Base-by-base conservation (phyloP, 37 sponge, comb jelly and placozoan species). In the Geodia barretti region DNA sequence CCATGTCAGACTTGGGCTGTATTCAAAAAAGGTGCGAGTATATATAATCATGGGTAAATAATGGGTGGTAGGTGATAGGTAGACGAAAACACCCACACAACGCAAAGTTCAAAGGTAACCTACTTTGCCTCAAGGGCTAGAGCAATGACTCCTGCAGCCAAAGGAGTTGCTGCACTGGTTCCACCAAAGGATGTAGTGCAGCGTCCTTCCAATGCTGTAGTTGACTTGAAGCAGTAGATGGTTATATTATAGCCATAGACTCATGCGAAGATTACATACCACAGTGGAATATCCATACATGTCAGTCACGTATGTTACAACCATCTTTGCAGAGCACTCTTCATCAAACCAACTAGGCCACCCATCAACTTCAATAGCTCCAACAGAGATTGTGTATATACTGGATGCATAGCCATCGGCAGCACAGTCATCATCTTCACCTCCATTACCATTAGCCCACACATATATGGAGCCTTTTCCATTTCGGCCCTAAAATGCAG, bases 391-490 rank as follows among this genome's bases (percentile, higher is more conserved):
- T 19, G 98, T 95, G 80, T 91, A 92, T 36, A 95, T 90, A 28
- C 83, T 82, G 64, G 84, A 87, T n/a, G 86, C 91, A 62, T 97
- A 97, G 34, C 98, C 98, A 79, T 97, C 98, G 33, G 92, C 78
- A 58, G 85, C 90, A 68, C 98, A 97, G 54, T 76, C 80, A 68
- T 97, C 98, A 25, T 36, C 58, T 7, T 79, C 24, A 7, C 98
- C 94, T 0, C 98, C 98, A 88, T 97, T 97, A 0, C 98, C 98
- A 59, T 87, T 78, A 23, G 98, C 98, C 98, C 98, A 97, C 60
- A 97, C 91, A 70, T 83, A 97, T 32, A 97, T 87, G 32, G 89
- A 88, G 23, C 98, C 98, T 24, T 83, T 81, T 0, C 93, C 93
- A 74, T 59, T 28, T 31, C 98, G 80, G 63, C 98, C 98, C 91